These are phyloP conservation scores for Sebastes cheni DNA, from an alignment of 2,797 vertebrate species.

Conservation along the genomic window DNA sequence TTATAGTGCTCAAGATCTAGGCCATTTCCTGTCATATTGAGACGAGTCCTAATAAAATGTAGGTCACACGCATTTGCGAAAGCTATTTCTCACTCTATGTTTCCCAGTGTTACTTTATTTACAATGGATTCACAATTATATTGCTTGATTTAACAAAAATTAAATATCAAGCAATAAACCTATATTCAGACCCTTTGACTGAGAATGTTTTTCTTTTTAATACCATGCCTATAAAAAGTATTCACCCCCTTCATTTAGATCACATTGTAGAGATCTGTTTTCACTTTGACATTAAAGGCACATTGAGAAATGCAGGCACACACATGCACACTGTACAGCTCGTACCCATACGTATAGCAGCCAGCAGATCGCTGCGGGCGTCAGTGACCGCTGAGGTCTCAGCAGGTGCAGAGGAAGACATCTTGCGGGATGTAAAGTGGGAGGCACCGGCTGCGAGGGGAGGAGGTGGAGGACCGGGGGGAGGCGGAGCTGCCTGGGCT, in stretches of 20 bases:
- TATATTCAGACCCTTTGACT: not conserved
- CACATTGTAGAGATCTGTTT: not conserved
- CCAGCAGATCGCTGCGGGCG: slow-evolving; percentile 94
- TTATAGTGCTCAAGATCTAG: not conserved
- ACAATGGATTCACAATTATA: not conserved
- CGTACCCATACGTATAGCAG: slow-evolving; percentile 97
- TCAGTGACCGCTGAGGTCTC: slow-evolving; percentile 85
- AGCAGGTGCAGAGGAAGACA: slow-evolving; percentile 85
- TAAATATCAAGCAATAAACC: not conserved
- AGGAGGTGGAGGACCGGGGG: slow-evolving; percentile 90
- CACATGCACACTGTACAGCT: not conserved
- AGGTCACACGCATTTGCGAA: not conserved
- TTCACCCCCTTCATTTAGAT: not conserved
- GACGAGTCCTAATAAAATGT: not conserved
- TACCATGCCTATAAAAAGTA: not conserved
- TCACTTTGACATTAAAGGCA: not conserved
- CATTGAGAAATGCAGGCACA: not conserved
- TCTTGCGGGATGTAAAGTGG: slow-evolving; percentile 79
- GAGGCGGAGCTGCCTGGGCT: slow-evolving; percentile 85
- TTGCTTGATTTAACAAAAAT: not conserved
- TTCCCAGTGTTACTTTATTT: not conserved
- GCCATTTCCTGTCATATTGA: not conserved
- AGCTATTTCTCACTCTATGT: not conserved
- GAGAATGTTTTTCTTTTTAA: not conserved
- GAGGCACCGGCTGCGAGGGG: slow-evolving; percentile 85